Percentiles rank a stretch among this genome's conserved stretches.
phyloP scores from a whole-genome alignment of 2,888 invertebrate genomes.

The Anoplius nigerrimus region DNA sequence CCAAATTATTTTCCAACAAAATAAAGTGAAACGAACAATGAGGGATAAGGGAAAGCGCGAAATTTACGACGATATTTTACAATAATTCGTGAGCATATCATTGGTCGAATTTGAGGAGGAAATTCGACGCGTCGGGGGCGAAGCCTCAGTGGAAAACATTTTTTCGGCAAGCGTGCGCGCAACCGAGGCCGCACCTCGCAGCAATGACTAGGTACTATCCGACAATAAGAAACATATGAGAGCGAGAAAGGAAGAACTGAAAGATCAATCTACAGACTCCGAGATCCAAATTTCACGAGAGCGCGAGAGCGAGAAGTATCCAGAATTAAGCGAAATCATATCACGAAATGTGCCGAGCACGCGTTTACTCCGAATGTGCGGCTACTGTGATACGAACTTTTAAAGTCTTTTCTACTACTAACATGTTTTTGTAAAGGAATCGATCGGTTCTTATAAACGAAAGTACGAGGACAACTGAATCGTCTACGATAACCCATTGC shows the following conservation, averaged over 20 bases:
- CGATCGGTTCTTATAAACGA: neutral
- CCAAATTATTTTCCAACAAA: too few relatives aligned
- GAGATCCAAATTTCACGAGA: neutral
- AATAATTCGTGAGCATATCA: too few relatives aligned
- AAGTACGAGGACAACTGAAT: too few relatives aligned
- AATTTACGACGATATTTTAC: too few relatives aligned
- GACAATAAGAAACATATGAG: conserved; percentile 11
- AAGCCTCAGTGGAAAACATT: conserved; percentile 1
- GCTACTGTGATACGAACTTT: neutral
- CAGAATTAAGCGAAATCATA: neutral
- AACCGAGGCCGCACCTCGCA: neutral
- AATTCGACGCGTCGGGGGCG: neutral
- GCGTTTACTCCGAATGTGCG: neutral
- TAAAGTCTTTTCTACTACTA: conserved; percentile 9
- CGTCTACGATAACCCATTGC: neutral
- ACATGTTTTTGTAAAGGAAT: conserved; percentile 11
- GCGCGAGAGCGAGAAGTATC: neutral
- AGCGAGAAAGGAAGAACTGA: neutral
- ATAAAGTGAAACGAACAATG: too few relatives aligned
- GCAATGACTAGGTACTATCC: conserved; percentile 6
- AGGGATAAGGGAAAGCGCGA: too few relatives aligned
- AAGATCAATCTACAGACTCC: neutral
- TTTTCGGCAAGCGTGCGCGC: neutral
- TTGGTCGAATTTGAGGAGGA: too few relatives aligned
- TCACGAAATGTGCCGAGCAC: conserved; percentile 3